These are phyloP conservation scores for Odontocerum albicorne DNA, from an alignment of 2,888 invertebrate genomes.

Conservation along the genomic window DNA sequence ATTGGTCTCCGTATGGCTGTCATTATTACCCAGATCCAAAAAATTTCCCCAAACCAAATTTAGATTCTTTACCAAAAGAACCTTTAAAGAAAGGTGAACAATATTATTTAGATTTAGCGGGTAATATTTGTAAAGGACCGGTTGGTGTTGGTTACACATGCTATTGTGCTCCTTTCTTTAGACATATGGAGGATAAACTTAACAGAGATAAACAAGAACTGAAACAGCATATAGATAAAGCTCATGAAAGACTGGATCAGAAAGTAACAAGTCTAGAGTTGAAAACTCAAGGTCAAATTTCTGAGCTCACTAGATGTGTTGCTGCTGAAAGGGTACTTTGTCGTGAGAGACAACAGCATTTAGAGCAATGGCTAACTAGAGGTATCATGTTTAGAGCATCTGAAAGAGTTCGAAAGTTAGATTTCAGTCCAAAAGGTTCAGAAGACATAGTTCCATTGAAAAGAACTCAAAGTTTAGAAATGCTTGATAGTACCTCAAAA, in stretches of 20 bases:
- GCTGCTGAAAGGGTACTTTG: constrained; percentile 65
- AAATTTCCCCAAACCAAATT: constrained; percentile 81
- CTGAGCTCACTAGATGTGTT: constrained; percentile 67
- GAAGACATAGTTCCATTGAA: constrained; percentile 61
- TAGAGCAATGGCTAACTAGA: constrained; percentile 71
- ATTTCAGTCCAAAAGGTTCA: constrained; percentile 56
- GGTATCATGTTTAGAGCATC: constrained; percentile 63
- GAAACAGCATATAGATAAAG: constrained; percentile 75
- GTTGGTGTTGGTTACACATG: constrained; percentile 93
- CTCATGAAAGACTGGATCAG: constrained; percentile 77
- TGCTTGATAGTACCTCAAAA: constrained; percentile 58
- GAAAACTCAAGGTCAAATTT: constrained; percentile 71
- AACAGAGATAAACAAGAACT: constrained; percentile 80
- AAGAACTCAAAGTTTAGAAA: constrained; percentile 71
- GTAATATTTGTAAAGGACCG: constrained; percentile 93
- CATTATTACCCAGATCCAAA: constrained; percentile 87
- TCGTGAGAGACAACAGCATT: constrained; percentile 64
- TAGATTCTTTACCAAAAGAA: constrained; percentile 84
- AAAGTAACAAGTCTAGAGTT: constrained; percentile 79
- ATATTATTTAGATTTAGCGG: constrained; percentile 92
- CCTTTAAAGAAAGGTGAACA: constrained; percentile 87
- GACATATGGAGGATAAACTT: constrained; percentile 82
- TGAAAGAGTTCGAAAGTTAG: constrained; percentile 52
- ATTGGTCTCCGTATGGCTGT: constrained; percentile 91
- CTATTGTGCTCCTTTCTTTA: constrained; percentile 90